Evolutionary conservation across 2,797 vertebrate species (phyloP).

Genomic region (Sebastes reedi): DNA sequence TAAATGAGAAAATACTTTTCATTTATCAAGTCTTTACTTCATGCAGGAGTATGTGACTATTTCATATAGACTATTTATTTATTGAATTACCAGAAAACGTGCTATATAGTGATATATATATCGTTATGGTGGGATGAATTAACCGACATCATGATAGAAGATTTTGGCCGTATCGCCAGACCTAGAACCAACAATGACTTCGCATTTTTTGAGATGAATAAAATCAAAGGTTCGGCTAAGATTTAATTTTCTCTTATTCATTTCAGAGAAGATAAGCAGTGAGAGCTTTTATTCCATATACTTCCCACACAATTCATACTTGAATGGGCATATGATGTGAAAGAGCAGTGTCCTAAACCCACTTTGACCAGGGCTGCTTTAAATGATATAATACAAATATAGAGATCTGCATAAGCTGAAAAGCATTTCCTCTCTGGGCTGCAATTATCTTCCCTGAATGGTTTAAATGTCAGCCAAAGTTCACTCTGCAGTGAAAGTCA

Average conservation of each 20-base stretch:
- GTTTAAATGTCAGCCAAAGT: constrained; percentile 13
- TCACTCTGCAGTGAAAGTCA: constrained; percentile 5
- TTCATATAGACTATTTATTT: too few relatives aligned
- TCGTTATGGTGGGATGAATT: too few relatives aligned
- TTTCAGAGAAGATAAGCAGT: not conserved
- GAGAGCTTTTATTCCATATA: not conserved
- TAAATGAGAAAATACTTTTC: too few relatives aligned
- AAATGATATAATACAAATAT: not conserved
- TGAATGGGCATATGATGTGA: not conserved
- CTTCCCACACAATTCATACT: not conserved
- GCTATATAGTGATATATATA: too few relatives aligned
- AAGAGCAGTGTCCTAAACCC: not conserved
- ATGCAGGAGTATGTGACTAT: too few relatives aligned
- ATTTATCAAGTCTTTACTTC: too few relatives aligned
- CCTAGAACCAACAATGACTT: not conserved
- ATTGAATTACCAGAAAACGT: too few relatives aligned
- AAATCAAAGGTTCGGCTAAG: not conserved
- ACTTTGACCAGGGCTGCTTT: not conserved
- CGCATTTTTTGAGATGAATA: not conserved
- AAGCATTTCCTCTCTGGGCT: not conserved
- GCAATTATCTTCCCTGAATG: constrained; percentile 1
- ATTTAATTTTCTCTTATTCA: not conserved
- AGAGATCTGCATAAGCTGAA: not conserved
- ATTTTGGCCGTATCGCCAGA: too few relatives aligned
- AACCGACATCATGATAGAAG: too few relatives aligned